Evolutionary conservation across 2,113 vertebrate genomes (phyloP), one percentile per base, ranked within the genome.

Genomic region (Peromyscus maniculatus): DNA sequence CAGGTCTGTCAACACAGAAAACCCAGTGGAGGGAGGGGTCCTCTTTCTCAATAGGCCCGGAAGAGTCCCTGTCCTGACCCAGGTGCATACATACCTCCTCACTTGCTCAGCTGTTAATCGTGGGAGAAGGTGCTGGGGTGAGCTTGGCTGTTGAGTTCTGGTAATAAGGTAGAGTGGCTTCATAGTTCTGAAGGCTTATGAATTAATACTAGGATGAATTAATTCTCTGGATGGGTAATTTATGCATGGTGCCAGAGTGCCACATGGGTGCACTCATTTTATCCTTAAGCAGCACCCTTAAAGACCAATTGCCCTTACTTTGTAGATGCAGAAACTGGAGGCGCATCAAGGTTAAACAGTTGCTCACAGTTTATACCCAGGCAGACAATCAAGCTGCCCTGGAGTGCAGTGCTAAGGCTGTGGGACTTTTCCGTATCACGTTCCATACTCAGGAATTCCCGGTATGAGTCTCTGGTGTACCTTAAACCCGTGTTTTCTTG

Each of bases 221-320:
- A 75, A 84, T 80, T 97, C 78, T 97, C 80, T 93, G 77, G 67
- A 28, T 95, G 43, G 94, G 74, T 72, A 95, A 93, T 43, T 86
- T 80, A n/a, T 66, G 69, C 33, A 67, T 77, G 82, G 69, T 75
- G 43, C 55, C 94, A 33, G 67, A 46, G 80, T 91, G 91, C 69
- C 43, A 86, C 17, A 57, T 43, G 28, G 7, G n/a, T 31, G 13
- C n/a, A 10, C 74, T 21, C 69, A 74, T 91, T 91, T 88, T 77
- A 69, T 49, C 91, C 66, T 93, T 59, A 77, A 93, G 89, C n/a
- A 64, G 67, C 7, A 87, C 43, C 6, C 49, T 91, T 93, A 94
- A 88, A 79, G 36, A 93, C 75, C 7, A 92, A 79, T 88, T 33
- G 64, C 46, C 43, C 71, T 72, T 67, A 26, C 91, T 94, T 98